phyloP scores from a whole-genome alignment of 2,113 vertebrate species.

The Dascyllus trimaculatus region DNA sequence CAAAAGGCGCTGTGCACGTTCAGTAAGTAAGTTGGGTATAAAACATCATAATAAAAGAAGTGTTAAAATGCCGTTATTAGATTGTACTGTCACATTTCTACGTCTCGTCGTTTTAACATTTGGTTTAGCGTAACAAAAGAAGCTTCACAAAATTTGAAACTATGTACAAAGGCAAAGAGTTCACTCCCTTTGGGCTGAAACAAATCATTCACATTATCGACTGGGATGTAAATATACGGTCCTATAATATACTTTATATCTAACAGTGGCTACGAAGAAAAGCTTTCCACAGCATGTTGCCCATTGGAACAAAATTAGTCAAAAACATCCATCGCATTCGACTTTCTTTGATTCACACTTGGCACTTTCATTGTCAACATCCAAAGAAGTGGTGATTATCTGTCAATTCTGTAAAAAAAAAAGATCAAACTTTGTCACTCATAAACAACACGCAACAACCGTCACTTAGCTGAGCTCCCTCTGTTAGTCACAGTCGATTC shows the following conservation, averaged over 20 bases:
- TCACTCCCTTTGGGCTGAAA: slow-evolving; percentile 74
- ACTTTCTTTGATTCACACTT: slow-evolving; percentile 31
- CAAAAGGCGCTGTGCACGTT: slow-evolving; percentile 37
- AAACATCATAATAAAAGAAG: slow-evolving; percentile 33
- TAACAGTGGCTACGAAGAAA: slow-evolving; percentile 41
- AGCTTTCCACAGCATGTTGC: slow-evolving; percentile 35
- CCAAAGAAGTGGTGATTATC: slow-evolving; percentile 18
- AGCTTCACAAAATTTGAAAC: slow-evolving; percentile 59
- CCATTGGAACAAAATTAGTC: slow-evolving; percentile 15
- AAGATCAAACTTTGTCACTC: slow-evolving; percentile 33
- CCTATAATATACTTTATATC: slow-evolving; percentile 60
- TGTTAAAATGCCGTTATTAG: slow-evolving; percentile 63
- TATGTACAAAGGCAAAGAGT: slow-evolving; percentile 72
- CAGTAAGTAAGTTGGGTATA: slow-evolving; percentile 48
- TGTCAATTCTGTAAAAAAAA: slow-evolving; percentile 3
- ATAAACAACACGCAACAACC: slow-evolving; percentile 26
- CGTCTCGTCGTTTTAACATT: slow-evolving; percentile 54
- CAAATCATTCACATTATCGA: slow-evolving; percentile 79
- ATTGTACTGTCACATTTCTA: slow-evolving; percentile 78
- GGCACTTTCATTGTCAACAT: slow-evolving; percentile 48
- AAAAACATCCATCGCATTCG: slow-evolving; percentile 41
- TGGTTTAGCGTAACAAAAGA: slow-evolving; percentile 70
- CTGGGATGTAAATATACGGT: slow-evolving; percentile 72
- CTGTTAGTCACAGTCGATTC: slow-evolving; percentile 57
- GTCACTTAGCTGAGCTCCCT: slow-evolving; percentile 47